Conservation (phyloP, 2,113 vertebrate species). For the Climacteris rufus region DNA sequence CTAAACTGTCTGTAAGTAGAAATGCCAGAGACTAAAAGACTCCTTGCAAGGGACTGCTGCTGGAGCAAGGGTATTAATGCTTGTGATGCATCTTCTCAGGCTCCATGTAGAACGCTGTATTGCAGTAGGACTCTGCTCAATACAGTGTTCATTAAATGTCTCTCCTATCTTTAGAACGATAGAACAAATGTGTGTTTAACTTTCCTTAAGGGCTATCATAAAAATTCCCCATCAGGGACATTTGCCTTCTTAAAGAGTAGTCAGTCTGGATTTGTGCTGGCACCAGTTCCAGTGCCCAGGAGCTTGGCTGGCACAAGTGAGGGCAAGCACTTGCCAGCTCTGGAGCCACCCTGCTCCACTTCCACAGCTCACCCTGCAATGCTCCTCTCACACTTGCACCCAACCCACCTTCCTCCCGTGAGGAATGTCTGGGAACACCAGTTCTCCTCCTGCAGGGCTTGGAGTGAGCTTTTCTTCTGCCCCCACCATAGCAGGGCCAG, state of each 20-base stretch:
- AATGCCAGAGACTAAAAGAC: background rate
- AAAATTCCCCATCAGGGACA: background rate
- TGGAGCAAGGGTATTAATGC: background rate
- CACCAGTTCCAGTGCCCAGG: background rate
- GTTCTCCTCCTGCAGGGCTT: background rate
- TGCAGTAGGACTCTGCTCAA: background rate
- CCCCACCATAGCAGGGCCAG: background rate
- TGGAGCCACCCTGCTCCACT: background rate
- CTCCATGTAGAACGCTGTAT: background rate
- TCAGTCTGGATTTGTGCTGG: background rate
- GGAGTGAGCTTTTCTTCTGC: background rate
- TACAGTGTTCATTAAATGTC: background rate
- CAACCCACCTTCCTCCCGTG: background rate
- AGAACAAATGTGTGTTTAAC: background rate
- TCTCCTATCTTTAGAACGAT: background rate
- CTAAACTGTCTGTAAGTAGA: background rate
- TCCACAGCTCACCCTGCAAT: background rate
- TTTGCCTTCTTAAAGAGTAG: background rate
- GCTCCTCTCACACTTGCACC: background rate
- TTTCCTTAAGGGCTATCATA: background rate
- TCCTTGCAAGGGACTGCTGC: background rate
- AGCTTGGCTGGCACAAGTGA: background rate
- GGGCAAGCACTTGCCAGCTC: background rate
- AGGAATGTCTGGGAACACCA: background rate
- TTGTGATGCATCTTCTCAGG: background rate